Conservation (phyloP, 2,797 vertebrate species). For the Oryzias sinensis region DNA sequence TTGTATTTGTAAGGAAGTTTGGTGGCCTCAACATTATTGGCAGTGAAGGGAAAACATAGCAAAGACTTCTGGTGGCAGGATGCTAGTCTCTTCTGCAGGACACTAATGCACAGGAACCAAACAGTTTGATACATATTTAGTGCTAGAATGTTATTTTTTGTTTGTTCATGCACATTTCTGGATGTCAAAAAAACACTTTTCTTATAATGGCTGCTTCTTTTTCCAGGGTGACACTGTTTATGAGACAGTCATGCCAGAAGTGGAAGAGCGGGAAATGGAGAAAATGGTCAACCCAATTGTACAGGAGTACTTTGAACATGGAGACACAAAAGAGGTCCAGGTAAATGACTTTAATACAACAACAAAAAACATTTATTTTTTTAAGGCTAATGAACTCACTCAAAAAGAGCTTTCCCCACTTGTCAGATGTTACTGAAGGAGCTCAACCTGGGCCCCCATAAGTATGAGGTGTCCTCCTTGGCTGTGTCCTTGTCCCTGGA, state of each 20-base stretch:
- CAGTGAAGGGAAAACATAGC: too few relatives aligned
- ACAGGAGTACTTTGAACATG: conserved; percentile 88
- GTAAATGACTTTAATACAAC: conserved; percentile 51
- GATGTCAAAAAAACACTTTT: neutral
- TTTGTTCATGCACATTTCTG: neutral
- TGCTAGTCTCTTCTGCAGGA: too few relatives aligned
- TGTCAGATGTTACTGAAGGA: conserved; percentile 81
- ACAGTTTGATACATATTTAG: too few relatives aligned
- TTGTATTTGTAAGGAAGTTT: too few relatives aligned
- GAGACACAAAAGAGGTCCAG: conserved; percentile 87
- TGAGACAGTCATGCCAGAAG: conserved; percentile 83
- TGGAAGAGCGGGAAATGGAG: conserved; percentile 83
- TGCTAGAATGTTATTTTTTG: neutral
- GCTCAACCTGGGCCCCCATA: conserved; percentile 81
- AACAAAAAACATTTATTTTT: too few relatives aligned
- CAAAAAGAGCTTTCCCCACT: neutral
- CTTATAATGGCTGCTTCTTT: neutral
- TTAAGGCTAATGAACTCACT: too few relatives aligned
- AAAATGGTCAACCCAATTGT: conserved; percentile 88
- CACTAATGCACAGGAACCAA: too few relatives aligned
- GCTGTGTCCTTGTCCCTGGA: conserved; percentile 84
- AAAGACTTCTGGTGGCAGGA: too few relatives aligned
- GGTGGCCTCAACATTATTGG: too few relatives aligned
- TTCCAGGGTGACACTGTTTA: conserved; percentile 85
- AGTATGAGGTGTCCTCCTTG: conserved; percentile 81